Evolutionary conservation across 2,797 vertebrate species (phyloP), one percentile per base, ranked within the genome.

Genomic region (Urosaurus nigricauda): DNA sequence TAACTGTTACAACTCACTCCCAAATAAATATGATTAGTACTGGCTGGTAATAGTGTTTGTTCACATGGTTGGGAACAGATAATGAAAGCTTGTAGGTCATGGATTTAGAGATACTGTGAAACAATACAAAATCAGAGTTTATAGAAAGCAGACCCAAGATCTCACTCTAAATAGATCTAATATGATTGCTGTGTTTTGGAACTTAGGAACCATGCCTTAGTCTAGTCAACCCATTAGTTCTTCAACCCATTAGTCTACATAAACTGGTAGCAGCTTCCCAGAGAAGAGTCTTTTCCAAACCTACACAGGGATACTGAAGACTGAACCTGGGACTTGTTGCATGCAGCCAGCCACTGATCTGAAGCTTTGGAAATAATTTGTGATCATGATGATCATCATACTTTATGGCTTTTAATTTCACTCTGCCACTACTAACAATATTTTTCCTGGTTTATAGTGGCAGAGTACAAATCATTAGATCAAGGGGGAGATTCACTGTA

Each of bases 21-120:
- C 19, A 87, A 26, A 43, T 82, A 82, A 82, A 51, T n/a, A 43
- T 75, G 71, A 74, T 63, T 56, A 74, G 26, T 2, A 85, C 60
- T 43, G 2, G 51, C 26, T 21, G 8, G 47, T 51, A 35, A 24
- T 4, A 83, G 21, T 71, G 4, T 17, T 80, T 43, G 29, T 75
- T 17, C 16, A 40, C 37, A 35, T 21, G 32, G 70, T 19, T 82
- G 29, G 56, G 37, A 60, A 60, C 19, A 60, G 21, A 60, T 60
- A 60, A 60, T 60, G n/a, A 60, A 60, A 60, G 19, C 2, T 0
- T 60, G 19, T 35, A 0, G 70, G 2, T 51, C 12, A 4, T 63
- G 21, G 26, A 71, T 19, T 35, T 86, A 43, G 40, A n/a, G 21
- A 65, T 24, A 12, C 24, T 11, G 26, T 81, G 58, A 63, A 82